Evolutionary conservation across 2,113 vertebrate species (phyloP), one percentile per base, ranked within the genome.

Genomic region (Mobula hypostoma): DNA sequence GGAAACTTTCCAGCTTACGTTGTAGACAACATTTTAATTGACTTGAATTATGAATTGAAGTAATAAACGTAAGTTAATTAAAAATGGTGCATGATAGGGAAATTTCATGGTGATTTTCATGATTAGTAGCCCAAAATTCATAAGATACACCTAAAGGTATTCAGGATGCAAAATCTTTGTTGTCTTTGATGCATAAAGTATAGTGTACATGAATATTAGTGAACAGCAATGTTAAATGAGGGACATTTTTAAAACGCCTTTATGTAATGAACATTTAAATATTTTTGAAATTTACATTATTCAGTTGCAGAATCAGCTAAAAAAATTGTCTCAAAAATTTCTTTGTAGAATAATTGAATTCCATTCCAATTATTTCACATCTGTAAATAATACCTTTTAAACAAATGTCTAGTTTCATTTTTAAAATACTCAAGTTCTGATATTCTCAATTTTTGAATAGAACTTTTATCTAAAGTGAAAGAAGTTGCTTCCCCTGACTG

Each of bases 401-500:
- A 24, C 1, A 24, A 61, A 24, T 87, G 29, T 15, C 0, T 87
- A 87, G 29, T 87, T 19, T 29, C 29, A 66, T 8, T 90, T 90
- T 27, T 12, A 29, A 29, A n/a, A 1, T n/a, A 61, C 63, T 78
- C 56, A 32, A 36, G 58, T 94, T 63, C 9, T 78, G 48, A 61
- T 94, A 27, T 79, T 61, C 70, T 80, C 7, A 66, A 94, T 32
- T 95, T 36, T 97, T 94, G 94, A 95, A n/a, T 96, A 99, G 99
- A 97, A 56, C 98, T 99, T 94, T 97, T 99, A 85, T 97, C 97
- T 72, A 98, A 97, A 94, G 97, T 99, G 91, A 97, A 97, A 95
- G 98, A 99, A 94, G 95, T 99, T 94, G 96, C 98, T 78, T 97
- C 98, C 40, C 99, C 98, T 0, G 97, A 95, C 3, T 99, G 99